Evolutionary conservation across 2,113 vertebrate species (phyloP).

Genomic region (Phrynocephalus versicolor): DNA sequence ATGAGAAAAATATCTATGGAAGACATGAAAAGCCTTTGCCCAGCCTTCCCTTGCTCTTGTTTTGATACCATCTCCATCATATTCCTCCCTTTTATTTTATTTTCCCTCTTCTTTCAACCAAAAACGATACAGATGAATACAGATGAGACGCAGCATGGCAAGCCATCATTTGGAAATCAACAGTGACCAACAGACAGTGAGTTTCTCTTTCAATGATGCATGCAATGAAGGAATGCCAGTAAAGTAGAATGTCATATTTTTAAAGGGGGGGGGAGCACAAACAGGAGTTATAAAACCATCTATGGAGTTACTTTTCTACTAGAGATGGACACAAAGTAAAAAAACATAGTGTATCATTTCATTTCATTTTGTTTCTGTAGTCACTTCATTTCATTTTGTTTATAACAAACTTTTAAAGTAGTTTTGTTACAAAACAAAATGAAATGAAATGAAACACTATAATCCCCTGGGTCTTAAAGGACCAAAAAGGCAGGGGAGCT

Average conservation of each 20-base stretch:
- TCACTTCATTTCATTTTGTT: too few relatives aligned
- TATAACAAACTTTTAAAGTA: too few relatives aligned
- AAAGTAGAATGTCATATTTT: neutral
- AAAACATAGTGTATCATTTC: too few relatives aligned
- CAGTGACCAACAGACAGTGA: neutral
- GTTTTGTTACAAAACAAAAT: too few relatives aligned
- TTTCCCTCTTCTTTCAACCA: slow-evolving; percentile 8
- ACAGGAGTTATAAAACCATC: too few relatives aligned
- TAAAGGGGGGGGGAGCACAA: too few relatives aligned
- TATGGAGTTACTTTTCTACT: too few relatives aligned
- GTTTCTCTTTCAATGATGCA: neutral
- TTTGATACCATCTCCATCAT: slow-evolving; percentile 14
- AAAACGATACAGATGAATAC: slow-evolving; percentile 1
- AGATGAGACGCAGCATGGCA: neutral
- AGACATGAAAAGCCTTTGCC: slow-evolving; percentile 12
- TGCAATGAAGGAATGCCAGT: neutral
- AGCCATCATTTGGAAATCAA: neutral
- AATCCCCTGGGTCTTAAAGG: too few relatives aligned
- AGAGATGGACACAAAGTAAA: too few relatives aligned
- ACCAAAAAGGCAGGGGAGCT: too few relatives aligned
- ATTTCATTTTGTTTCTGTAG: too few relatives aligned
- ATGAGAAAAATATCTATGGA: neutral
- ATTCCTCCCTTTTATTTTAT: neutral
- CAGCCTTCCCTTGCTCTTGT: neutral
- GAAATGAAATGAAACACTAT: too few relatives aligned